Percentiles rank a stretch among this genome's conserved stretches.
Evolutionary conservation across 64 coral and sea anemone species (phyloP).

Genomic region (Orbicella faveolata): DNA sequence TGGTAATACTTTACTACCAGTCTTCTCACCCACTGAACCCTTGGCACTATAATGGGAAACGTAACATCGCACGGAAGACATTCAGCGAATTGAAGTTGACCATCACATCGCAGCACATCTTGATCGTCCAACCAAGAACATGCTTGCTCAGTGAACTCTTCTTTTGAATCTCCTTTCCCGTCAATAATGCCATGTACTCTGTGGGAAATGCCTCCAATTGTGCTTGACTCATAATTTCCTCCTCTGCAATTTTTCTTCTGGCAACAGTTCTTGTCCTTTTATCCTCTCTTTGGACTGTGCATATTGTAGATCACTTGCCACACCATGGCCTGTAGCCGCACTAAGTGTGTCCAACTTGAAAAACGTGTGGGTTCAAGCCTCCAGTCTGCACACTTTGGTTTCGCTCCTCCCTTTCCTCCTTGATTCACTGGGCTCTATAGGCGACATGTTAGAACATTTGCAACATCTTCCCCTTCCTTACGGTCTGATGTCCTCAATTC

Average conservation of each 20-base stretch:
- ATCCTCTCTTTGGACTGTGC: slow-evolving; percentile 5
- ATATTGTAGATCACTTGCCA: slow-evolving; percentile 19
- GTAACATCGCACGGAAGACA: not conserved
- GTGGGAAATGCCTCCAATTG: slow-evolving; percentile 31
- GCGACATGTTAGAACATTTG: slow-evolving; percentile 15
- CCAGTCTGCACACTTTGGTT: not conserved
- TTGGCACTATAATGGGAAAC: not conserved
- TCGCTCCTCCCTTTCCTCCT: not conserved
- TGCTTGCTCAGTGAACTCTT: not conserved
- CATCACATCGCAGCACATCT: not conserved
- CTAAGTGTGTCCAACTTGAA: slow-evolving; percentile 51
- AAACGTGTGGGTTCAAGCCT: slow-evolving; percentile 29
- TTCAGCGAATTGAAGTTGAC: slow-evolving; percentile 20
- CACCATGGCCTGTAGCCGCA: slow-evolving; percentile 43
- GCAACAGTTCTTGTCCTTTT: slow-evolving; percentile 15
- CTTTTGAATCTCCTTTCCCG: slow-evolving; percentile 12
- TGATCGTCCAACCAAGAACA: slow-evolving; percentile 6
- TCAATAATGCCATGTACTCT: slow-evolving; percentile 50
- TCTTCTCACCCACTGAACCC: not conserved
- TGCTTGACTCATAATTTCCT: slow-evolving; percentile 34
- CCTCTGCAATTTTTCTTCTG: slow-evolving; percentile 57
- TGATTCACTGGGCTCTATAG: not conserved
- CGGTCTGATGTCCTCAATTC: not conserved
- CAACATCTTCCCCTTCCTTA: slow-evolving; percentile 2
- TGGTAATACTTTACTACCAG: slow-evolving; percentile 35